phyloP scores from a whole-genome alignment of 2,888 invertebrate genomes.

The Cantharis rustica region DNA sequence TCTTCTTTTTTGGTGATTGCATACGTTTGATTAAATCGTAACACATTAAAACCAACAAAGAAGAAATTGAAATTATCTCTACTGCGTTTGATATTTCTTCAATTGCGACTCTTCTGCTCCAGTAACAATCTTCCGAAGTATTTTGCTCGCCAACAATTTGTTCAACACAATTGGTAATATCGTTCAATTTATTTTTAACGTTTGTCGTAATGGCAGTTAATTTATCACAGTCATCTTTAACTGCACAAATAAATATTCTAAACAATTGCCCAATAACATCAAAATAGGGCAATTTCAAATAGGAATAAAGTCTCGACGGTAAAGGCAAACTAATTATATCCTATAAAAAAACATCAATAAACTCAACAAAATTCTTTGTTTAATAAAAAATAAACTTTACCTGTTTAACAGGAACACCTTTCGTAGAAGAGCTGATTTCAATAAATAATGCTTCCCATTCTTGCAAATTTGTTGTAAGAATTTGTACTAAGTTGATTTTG shows the following conservation, averaged over 20 bases:
- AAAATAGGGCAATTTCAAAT: constrained; percentile 44
- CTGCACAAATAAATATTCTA: constrained; percentile 41
- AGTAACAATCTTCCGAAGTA: constrained; percentile 53
- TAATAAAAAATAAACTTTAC: constrained; percentile 11
- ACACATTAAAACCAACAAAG: constrained; percentile 63
- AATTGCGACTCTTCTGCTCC: constrained; percentile 59
- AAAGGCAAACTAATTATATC: constrained; percentile 46
- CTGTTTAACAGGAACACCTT: constrained; percentile 30
- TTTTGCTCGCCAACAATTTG: constrained; percentile 51
- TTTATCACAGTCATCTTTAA: constrained; percentile 27
- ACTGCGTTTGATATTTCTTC: constrained; percentile 64
- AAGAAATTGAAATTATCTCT: constrained; percentile 67
- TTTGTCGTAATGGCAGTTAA: constrained; percentile 40
- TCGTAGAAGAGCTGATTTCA: constrained; percentile 13
- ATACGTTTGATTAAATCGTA: constrained; percentile 57
- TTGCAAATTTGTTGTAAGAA: constrained; percentile 38
- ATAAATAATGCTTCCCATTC: constrained; percentile 44
- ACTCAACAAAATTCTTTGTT: background rate
- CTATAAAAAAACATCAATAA: constrained; percentile 36
- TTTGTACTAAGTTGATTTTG: constrained; percentile 42
- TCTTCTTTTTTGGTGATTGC: constrained; percentile 60
- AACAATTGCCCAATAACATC: constrained; percentile 44
- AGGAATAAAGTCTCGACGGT: constrained; percentile 48
- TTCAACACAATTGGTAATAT: constrained; percentile 37
- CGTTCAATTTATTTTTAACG: constrained; percentile 44